These are phyloP conservation scores for Perca flavescens DNA, from an alignment of 2,113 vertebrate species.

Conservation along the genomic window DNA sequence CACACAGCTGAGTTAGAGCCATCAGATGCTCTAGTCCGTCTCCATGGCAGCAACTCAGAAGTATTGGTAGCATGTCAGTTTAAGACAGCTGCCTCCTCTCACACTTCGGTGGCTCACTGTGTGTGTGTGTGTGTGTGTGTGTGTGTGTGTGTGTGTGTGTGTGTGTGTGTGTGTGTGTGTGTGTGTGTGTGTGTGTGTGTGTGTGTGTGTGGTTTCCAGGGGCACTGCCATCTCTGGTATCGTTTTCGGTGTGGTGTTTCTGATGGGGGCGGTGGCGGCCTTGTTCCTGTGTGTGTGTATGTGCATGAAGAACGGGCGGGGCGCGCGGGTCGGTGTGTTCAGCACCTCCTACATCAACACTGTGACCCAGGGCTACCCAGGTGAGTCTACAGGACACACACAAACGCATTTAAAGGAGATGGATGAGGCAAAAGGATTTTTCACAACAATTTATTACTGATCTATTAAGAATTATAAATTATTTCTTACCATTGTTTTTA, in stretches of 20 bases:
- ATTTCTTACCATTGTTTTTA: background rate
- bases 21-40: constrained; percentile 46
- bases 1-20: constrained; percentile 36
- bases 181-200: background rate
- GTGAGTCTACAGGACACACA: constrained; percentile 70
- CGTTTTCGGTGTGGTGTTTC: constrained; percentile 93
- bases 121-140: background rate
- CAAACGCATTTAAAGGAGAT: background rate
- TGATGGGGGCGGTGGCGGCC: constrained; percentile 92
- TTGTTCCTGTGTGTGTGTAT: constrained; percentile 92
- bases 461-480: too few relatives aligned
- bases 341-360: constrained; percentile 86
- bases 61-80: constrained; percentile 52
- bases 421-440: background rate
- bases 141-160: constrained; percentile 19
- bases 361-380: constrained; percentile 86
- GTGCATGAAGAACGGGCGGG: constrained; percentile 90
- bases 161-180: too few relatives aligned
- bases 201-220: constrained; percentile 76
- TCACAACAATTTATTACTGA: too few relatives aligned
- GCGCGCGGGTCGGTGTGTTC: constrained; percentile 89
- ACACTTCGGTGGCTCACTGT: constrained; percentile 27
- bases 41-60: constrained; percentile 52
- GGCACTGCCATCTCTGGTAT: constrained; percentile 94
- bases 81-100: constrained; percentile 39